Evolutionary conservation across 2,888 invertebrate species (phyloP), one percentile per base, ranked within the genome.

Genomic region (Sesia apiformis): DNA sequence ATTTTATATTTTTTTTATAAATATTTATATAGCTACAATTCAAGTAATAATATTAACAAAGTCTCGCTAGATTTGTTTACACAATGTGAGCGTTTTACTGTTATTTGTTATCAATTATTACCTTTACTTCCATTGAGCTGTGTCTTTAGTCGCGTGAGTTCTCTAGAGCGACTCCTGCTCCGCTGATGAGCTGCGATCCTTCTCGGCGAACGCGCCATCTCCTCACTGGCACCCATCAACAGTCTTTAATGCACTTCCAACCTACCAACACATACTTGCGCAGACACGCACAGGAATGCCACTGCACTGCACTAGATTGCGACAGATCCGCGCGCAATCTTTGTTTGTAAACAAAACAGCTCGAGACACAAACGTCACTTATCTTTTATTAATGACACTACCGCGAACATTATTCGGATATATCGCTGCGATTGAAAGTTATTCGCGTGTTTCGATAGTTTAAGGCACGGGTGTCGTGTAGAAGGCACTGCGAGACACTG

Each of bases 191-290:
- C 78, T 5, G 83, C 66, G 52, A 84, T 74, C 69, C 84, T 71
- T 56, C 86, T 72, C 59, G 88, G 87, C 38, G 89, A 88, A 40
- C 88, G 81, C 60, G 87, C 86, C 89, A 89, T 87, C 57, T 50
- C 50, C 66, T 63, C 59, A 63, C 63, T 60, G 58, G 59, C 53
- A 58, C 66, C 51, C 39, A 50, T 50, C 50, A 50, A 38, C 7
- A 50, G 6, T 2, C 49, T 42, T 42, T 5, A 42, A 42, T 7
- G 7, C 42, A 42, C 5, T 23, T 23, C 23, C 23, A 23, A 23
- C 23, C 23, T 23, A 23, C 23, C 2, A 23, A 23, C 23, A 23
- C 23, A 23, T 23, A 23, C 23, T 23, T 23, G 50, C 53, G 54
- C 54, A 51, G 53, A 57, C 55, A 68, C 64, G 55, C 55, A 68